Percentiles rank a stretch among this genome's conserved stretches.
Evolutionary conservation across 2,797 vertebrate genomes (phyloP).

Genomic region (Spea hammondii): DNA sequence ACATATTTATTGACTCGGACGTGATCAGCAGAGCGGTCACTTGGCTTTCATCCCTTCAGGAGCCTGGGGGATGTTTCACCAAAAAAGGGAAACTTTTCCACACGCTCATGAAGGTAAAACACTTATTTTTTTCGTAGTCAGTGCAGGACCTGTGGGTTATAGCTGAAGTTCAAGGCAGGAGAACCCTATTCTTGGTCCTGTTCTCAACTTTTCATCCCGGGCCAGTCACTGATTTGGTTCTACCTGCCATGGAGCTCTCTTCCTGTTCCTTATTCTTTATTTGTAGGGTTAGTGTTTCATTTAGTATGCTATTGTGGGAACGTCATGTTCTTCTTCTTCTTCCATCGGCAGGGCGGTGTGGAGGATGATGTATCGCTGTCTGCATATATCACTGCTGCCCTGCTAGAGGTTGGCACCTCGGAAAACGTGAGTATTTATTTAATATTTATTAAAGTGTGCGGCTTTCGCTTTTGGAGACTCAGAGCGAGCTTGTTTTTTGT

Average conservation of each 20-base stretch:
- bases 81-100: slow-evolving; percentile 71
- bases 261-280: too few relatives aligned
- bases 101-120: slow-evolving; percentile 66
- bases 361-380: slow-evolving; percentile 72
- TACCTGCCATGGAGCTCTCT: too few relatives aligned
- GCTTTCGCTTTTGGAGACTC: too few relatives aligned
- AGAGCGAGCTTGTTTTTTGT: neutral
- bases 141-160: too few relatives aligned
- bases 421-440: slow-evolving; percentile 59
- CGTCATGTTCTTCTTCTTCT: too few relatives aligned
- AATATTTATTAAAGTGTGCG: neutral
- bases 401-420: slow-evolving; percentile 65
- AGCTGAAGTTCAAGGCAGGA: too few relatives aligned
- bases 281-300: too few relatives aligned
- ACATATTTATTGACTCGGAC: slow-evolving; percentile 63
- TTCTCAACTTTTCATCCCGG: too few relatives aligned
- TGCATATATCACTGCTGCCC: slow-evolving; percentile 68
- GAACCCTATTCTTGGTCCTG: too few relatives aligned
- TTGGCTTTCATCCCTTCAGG: slow-evolving; percentile 64
- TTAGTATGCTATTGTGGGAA: too few relatives aligned
- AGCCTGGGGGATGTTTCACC: slow-evolving; percentile 62
- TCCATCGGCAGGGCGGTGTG: slow-evolving; percentile 69
- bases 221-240: too few relatives aligned
- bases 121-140: too few relatives aligned
- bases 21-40: slow-evolving; percentile 57